Conservation (phyloP, 2,888 invertebrate species). For the Neoascia interrupta region DNA sequence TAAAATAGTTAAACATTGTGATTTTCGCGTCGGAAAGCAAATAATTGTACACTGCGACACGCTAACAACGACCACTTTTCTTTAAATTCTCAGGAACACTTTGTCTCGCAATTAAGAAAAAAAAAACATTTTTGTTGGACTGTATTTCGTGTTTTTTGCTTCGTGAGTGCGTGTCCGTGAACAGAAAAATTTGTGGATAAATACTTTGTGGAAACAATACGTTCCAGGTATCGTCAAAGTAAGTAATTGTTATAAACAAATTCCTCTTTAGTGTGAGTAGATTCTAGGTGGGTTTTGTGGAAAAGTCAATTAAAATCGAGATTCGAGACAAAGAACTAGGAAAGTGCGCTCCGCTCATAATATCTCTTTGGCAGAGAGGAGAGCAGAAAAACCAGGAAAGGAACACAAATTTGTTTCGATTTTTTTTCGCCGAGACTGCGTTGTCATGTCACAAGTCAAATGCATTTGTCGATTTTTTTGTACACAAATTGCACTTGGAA, state of each 20-base stretch:
- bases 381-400: slow-evolving; percentile 39
- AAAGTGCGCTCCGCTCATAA: slow-evolving; percentile 38
- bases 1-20: slow-evolving; percentile 25
- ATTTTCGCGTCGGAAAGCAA: slow-evolving; percentile 8
- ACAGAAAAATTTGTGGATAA: not conserved
- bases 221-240: too few species aligned
- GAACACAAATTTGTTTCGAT: slow-evolving; percentile 42
- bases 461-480: slow-evolving; percentile 49
- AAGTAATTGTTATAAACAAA: too few species aligned
- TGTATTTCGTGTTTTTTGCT: slow-evolving; percentile 18
- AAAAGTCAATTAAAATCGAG: slow-evolving; percentile 19
- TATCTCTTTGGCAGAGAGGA: slow-evolving; percentile 17
- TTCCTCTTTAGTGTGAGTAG: too few species aligned
- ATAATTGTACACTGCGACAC: slow-evolving; percentile 2
- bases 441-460: slow-evolving; percentile 62
- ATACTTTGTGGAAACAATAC: slow-evolving; percentile 1
- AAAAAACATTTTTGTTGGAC: slow-evolving; percentile 30
- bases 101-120: slow-evolving; percentile 26
- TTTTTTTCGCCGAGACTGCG: slow-evolving; percentile 59
- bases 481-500: slow-evolving; percentile 58
- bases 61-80: slow-evolving; percentile 52
- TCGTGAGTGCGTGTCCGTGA: not conserved
- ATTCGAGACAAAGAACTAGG: slow-evolving; percentile 30
- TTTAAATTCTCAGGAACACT: slow-evolving; percentile 25
- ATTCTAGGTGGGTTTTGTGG: too few species aligned